These are phyloP conservation scores for Cydia pomonella DNA, from an alignment of 1,140 invertebrate species.

Conservation along the genomic window DNA sequence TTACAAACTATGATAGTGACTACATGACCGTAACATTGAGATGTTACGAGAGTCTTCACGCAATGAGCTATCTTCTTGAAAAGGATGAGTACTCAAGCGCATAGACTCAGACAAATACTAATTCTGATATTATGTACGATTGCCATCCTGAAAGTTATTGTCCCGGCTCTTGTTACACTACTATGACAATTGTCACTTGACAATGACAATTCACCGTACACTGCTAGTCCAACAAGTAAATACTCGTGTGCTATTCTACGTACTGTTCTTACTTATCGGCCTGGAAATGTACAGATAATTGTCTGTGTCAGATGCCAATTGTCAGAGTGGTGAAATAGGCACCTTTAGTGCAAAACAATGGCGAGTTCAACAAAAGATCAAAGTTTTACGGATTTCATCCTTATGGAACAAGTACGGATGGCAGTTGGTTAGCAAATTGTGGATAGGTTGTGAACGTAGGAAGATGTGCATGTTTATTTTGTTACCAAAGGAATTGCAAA, in stretches of 20 bases:
- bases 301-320: too few species aligned
- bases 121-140: slow-evolving; percentile 1
- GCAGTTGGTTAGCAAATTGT: background rate
- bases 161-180: too few species aligned
- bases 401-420: background rate
- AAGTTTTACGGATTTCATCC: background rate
- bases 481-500: background rate
- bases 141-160: slow-evolving; percentile 9
- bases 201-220: too few species aligned
- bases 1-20: background rate
- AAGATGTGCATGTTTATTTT: background rate
- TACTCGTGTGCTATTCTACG: too few species aligned
- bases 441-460: slow-evolving; percentile 2
- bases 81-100: background rate
- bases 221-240: too few species aligned
- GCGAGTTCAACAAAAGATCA: background rate
- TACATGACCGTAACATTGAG: background rate
- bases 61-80: background rate
- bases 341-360: too few species aligned
- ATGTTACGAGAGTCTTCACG: background rate
- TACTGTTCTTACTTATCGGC: too few species aligned
- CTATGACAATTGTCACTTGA: too few species aligned
- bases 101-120: background rate
- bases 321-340: too few species aligned
- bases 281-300: too few species aligned